phyloP scores from a whole-genome alignment of 2,113 vertebrate species.

The Catagonus wagneri region DNA sequence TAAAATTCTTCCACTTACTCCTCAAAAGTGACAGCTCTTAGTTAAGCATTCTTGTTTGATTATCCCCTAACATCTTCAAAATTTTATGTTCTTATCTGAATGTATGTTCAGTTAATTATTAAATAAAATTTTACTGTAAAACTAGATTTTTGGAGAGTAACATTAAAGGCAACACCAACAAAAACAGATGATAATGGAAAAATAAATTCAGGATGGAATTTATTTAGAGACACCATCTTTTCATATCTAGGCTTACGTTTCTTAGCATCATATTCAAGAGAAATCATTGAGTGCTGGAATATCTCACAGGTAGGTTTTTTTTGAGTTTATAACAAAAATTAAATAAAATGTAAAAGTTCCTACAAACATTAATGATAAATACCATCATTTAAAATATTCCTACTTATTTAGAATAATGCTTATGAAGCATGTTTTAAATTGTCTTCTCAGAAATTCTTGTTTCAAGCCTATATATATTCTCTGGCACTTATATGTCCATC shows the following conservation, averaged over 20 bases:
- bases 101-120: neutral
- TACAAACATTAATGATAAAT: neutral
- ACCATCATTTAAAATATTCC: neutral
- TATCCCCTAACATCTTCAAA: neutral
- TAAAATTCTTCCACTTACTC: neutral
- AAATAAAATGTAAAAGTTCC: neutral
- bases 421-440: neutral
- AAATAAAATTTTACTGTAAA: neutral
- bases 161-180: neutral
- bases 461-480: neutral
- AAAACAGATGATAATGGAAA: neutral
- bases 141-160: neutral
- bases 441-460: neutral
- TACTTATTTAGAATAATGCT: neutral
- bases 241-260: neutral
- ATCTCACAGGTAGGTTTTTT: neutral
- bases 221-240: neutral
- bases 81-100: neutral
- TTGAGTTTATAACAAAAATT: neutral
- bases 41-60: neutral
- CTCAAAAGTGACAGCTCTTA: neutral
- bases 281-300: neutral
- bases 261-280: neutral
- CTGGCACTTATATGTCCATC: constrained; percentile 11
- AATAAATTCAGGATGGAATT: neutral